Evolutionary conservation across 1,140 invertebrate genomes (phyloP), one percentile per base, ranked within the genome.

Genomic region (Meloidogyne floridensis): DNA sequence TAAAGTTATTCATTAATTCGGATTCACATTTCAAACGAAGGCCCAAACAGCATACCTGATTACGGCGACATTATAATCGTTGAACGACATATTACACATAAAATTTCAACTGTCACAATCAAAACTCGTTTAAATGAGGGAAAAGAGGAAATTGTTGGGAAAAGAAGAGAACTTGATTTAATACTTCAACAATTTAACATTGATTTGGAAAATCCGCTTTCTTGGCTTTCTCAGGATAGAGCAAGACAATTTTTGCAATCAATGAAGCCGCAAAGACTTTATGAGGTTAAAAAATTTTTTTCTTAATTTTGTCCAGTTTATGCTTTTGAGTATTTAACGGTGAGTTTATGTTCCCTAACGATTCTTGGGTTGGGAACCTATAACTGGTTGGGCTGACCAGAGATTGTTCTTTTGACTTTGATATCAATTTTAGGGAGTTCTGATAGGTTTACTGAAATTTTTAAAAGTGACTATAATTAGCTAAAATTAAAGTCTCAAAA

Each of bases 261-360:
- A 72, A 85, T 85, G 84, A 85, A 85, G 18, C 84, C 84, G n/a
- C 65, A 86, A n/a, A 86, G 82, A 51, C 82, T 85, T 15, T 85
- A 85, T 74, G 80, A 85, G 51, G 84, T 86, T 13, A 69, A 32
- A 1, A 54, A 11, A 9, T 73, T 80, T 59, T 20, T 7, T 13
- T 13, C 15, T 32, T 11, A 8, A 32, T 32, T 32, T 32, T 32
- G 1, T 32, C 32, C 2, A 32, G 32, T 32, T 32, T 32, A 32
- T 32, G 32, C 32, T 32, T 32, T 32, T 32, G 32, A 2, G 32
- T 0, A 2, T 32, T 32, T 32, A 32, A 32, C n/a, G n/a, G n/a
- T n/a, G n/a, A n/a, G n/a, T n/a, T n/a, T n/a, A n/a, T n/a, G n/a
- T n/a, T n/a, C n/a, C n/a, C n/a, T n/a, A n/a, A n/a, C n/a, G n/a